Evolutionary conservation across 2,113 vertebrate species (phyloP).

Genomic region (Rhabdomys dilectus): DNA sequence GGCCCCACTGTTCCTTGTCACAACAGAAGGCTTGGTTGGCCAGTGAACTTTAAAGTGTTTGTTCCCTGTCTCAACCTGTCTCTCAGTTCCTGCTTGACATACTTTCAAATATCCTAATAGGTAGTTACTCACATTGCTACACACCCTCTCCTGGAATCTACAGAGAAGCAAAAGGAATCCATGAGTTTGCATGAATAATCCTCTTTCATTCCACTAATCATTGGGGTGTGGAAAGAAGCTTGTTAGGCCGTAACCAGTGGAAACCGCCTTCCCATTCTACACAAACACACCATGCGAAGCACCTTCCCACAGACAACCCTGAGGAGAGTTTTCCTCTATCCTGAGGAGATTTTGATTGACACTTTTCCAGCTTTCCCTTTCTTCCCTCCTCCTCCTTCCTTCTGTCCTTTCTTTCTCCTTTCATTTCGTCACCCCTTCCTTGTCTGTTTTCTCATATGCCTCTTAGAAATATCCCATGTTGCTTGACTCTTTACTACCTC

Average conservation of each 20-base stretch:
- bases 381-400: neutral
- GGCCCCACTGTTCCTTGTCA: neutral
- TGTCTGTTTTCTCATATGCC: neutral
- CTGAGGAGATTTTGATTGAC: neutral
- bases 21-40: neutral
- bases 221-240: neutral
- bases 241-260: neutral
- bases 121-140: neutral
- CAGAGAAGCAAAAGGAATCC: neutral
- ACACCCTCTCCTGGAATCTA: conserved; percentile 1
- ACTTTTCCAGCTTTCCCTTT: neutral
- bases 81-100: neutral
- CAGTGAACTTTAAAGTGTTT: neutral
- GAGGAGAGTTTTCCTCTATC: neutral
- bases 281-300: neutral
- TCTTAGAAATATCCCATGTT: neutral
- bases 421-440: neutral
- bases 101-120: neutral
- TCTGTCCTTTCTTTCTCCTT: neutral
- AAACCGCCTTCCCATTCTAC: neutral
- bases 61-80: neutral
- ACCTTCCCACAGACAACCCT: neutral
- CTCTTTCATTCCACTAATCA: conserved; percentile 4
- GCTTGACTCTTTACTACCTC: neutral
- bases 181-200: neutral